Percentiles rank a stretch among this genome's conserved stretches.
phyloP scores from a whole-genome alignment of 2,888 invertebrate species.

The Tuberolachnus salignus region DNA sequence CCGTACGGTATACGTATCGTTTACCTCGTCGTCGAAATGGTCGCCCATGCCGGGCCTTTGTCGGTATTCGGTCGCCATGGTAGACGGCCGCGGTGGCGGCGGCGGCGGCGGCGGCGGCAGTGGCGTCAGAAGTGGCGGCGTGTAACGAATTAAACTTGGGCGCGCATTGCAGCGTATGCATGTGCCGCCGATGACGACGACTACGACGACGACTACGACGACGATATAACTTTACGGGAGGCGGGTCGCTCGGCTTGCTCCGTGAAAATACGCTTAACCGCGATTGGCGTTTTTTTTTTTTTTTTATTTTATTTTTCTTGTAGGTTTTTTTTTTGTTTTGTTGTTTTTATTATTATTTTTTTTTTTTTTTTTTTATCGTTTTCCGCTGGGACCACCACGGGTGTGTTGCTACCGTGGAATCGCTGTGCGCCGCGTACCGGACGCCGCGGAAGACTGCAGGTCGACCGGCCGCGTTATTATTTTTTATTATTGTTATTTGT shows the following conservation, averaged over 20 bases:
- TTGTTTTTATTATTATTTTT: too few species aligned
- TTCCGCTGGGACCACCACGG: neutral
- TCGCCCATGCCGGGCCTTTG: conserved; percentile 44
- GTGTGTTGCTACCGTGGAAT: too few species aligned
- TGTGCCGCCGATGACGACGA: neutral
- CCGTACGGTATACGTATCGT: too few species aligned
- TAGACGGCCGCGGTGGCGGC: neutral
- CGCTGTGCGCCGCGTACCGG: too few species aligned
- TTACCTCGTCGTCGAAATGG: conserved; percentile 48
- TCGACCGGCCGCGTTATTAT: too few species aligned
- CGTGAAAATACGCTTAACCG: too few species aligned
- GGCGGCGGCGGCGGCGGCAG: neutral
- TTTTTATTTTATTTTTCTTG: too few species aligned
- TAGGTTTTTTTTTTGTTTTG: too few species aligned
- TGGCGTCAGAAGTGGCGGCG: neutral
- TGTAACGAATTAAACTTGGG: neutral
- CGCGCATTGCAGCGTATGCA: neutral
- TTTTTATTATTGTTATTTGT: too few species aligned
- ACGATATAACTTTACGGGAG: neutral
- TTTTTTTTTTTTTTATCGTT: too few species aligned
- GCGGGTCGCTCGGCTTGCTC: neutral
- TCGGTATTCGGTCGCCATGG: conserved; percentile 42
- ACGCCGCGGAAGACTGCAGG: too few species aligned
- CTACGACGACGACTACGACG: neutral
- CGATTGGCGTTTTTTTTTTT: too few species aligned